Base-by-base conservation (phyloP, 2,113 vertebrate species). In the Bagarius yarrelli region DNA sequence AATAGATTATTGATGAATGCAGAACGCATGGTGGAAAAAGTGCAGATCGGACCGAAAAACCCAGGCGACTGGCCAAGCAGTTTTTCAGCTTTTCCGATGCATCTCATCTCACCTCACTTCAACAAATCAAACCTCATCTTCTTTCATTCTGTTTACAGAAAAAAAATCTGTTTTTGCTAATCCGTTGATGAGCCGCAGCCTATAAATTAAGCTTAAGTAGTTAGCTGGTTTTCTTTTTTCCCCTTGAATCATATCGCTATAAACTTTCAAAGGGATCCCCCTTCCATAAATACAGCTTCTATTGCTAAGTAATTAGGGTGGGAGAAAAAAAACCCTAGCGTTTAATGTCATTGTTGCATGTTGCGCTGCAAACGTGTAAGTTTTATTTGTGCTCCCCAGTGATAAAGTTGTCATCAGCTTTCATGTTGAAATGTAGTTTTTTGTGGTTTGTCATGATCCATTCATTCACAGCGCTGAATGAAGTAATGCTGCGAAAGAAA, bases 1-100 rank as follows among this genome's bases (percentile, higher is more conserved):
- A 81, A 84, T 78, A 81, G 83, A 85, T 85, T 82, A 82, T 82
- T 85, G 83, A 82, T 85, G 80, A 82, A 85, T 64, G 83, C 80
- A 82, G 77, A 76, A 79, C 55, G 69, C 63, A 79, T 75, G 83
- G 50, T 63, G 79, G 83, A 78, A 83, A 83, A 81, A 80, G 67
- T 83, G 81, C 84, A 83, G 74, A 70, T 78, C 21, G 74, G 67
- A 76, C 81, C 11, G 78, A 83, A 80, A 80, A 56, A n/a, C 50
- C 72, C 53, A 76, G 84, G 67, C 66, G 30, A 71, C 66, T 74
- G 64, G 74, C 75, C 67, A 81, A 61, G 63, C 81, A 80, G 73
- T 73, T 84, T 67, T 69, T 74, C 72, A 36, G 34, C 32, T 36
- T 55, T 72, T 56, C 30, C 47, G 25, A 27, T 3, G n/a, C 34